phyloP scores from a whole-genome alignment of 2,113 vertebrate species.

The Willisornis vidua region DNA sequence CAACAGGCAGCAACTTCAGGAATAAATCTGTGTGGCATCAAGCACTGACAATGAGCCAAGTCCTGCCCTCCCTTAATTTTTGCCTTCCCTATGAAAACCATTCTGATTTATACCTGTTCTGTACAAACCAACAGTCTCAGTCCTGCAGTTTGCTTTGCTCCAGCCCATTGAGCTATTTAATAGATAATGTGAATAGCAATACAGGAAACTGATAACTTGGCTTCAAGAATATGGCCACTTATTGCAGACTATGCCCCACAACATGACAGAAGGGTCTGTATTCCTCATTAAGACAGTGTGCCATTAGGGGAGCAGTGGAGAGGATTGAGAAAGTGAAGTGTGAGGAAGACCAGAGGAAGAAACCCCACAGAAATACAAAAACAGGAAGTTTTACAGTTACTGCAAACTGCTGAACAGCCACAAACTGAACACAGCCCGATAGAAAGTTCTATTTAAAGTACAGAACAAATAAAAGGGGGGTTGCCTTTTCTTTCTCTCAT shows the following conservation, averaged over 20 bases:
- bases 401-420: conserved; percentile 26
- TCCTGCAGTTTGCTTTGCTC: neutral
- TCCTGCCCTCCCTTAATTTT: neutral
- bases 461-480: neutral
- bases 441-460: neutral
- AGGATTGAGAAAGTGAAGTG: neutral
- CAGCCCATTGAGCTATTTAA: neutral
- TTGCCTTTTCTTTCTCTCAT: neutral
- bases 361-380: neutral
- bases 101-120: neutral
- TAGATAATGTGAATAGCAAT: neutral
- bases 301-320: neutral
- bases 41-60: neutral
- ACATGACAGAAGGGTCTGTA: neutral
- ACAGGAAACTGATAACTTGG: neutral
- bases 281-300: neutral
- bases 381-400: neutral
- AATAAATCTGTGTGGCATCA: neutral
- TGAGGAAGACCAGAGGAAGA: neutral
- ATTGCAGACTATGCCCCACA: neutral
- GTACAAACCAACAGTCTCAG: neutral
- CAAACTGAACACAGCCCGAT: neutral
- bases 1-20: neutral
- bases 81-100: neutral
- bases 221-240: neutral